A percentile compares a stretch with the other conserved stretches of the same genome.
Conservation (phyloP, 2,888 invertebrate genomes). For the Ennomos fuscantarius region DNA sequence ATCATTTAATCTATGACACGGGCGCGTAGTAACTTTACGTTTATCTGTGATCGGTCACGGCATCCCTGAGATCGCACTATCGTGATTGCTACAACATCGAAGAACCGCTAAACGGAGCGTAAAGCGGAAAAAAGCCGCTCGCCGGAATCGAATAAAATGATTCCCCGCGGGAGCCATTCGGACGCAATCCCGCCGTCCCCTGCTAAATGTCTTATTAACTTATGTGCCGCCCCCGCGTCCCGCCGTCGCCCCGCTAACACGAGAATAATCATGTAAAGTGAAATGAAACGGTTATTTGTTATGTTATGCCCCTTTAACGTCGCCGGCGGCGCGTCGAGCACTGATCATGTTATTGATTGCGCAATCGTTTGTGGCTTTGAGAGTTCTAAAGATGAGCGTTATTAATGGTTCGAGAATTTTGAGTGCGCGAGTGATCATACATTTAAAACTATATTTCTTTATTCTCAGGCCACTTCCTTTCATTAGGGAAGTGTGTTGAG, state of each 20-base stretch:
- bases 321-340: slow-evolving; percentile 61
- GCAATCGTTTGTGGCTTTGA: slow-evolving; percentile 66
- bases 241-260: slow-evolving; percentile 66
- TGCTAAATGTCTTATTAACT: slow-evolving; percentile 85
- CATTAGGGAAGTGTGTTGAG: no score
- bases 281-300: slow-evolving; percentile 86
- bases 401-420: slow-evolving; percentile 28
- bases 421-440: slow-evolving; percentile 27
- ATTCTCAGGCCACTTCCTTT: no score
- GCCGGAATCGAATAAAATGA: slow-evolving; percentile 90
- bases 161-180: slow-evolving; percentile 90
- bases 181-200: slow-evolving; percentile 86
- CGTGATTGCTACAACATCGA: slow-evolving; percentile 68
- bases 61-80: slow-evolving; percentile 53
- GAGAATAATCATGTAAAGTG: slow-evolving; percentile 85
- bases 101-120: slow-evolving; percentile 82
- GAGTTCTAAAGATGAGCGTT: slow-evolving; percentile 32
- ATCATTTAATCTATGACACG: slow-evolving; percentile 8
- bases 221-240: slow-evolving; percentile 71
- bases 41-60: slow-evolving; percentile 23
- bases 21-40: slow-evolving; percentile 18
- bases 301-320: slow-evolving; percentile 75
- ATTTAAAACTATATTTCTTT: slow-evolving; percentile 1
- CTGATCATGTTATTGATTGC: slow-evolving; percentile 70
- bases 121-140: slow-evolving; percentile 82